Conservation (phyloP, 2,888 invertebrate genomes). For the Anagyrus pseudococci region DNA sequence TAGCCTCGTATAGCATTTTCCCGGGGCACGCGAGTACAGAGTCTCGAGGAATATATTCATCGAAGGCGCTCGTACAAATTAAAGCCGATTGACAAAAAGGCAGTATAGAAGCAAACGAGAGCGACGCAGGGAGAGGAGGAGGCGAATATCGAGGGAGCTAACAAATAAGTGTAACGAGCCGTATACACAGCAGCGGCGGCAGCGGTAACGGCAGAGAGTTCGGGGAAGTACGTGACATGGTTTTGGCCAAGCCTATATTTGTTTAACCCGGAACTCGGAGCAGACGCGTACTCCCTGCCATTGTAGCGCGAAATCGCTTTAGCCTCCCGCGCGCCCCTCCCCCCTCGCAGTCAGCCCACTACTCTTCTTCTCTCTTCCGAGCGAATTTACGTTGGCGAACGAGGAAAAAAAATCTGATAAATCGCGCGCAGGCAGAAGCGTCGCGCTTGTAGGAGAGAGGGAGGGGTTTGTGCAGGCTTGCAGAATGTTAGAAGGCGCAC, state of each 20-base stretch:
- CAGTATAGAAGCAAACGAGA: neutral
- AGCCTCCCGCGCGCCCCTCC: slow-evolving; percentile 2
- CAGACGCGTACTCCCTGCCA: slow-evolving; percentile 13
- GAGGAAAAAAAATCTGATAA: too few relatives aligned
- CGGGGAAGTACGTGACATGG: slow-evolving; percentile 42
- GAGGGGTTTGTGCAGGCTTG: too few relatives aligned
- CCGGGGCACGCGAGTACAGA: neutral
- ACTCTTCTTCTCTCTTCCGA: too few relatives aligned
- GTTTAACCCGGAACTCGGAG: slow-evolving; percentile 43
- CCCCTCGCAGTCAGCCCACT: too few relatives aligned
- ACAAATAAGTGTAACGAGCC: slow-evolving; percentile 40
- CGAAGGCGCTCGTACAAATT: slow-evolving; percentile 22
- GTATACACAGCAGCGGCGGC: slow-evolving; percentile 14
- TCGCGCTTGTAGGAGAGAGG: too few relatives aligned
- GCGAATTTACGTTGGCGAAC: too few relatives aligned
- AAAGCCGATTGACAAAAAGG: slow-evolving; percentile 23
- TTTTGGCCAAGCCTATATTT: slow-evolving; percentile 42
- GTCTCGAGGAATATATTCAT: slow-evolving; percentile 8
- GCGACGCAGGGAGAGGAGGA: slow-evolving; percentile 4
- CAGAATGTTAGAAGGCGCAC: neutral
- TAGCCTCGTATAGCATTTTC: neutral
- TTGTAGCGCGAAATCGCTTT: slow-evolving; percentile 34
- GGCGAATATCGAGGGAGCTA: slow-evolving; percentile 1
- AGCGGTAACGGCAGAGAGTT: slow-evolving; percentile 13
- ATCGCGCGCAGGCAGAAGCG: too few relatives aligned